Percentiles rank a stretch among this genome's conserved stretches.
Conservation (phyloP, 2,888 invertebrate genomes). For the Chelonus formosanus region DNA sequence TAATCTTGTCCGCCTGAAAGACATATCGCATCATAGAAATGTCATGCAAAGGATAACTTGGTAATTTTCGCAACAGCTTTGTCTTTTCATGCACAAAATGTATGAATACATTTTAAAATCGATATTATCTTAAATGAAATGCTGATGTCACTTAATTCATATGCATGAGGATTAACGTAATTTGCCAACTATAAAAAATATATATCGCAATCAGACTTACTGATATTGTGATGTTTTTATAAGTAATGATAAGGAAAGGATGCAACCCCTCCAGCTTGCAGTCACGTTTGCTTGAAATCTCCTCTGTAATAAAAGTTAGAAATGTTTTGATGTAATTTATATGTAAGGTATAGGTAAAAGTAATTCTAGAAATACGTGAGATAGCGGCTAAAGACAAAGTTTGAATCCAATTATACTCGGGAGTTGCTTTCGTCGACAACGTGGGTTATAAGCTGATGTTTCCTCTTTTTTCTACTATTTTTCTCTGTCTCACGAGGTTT, state of each 20-base stretch:
- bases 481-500: conserved; percentile 6
- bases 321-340: background rate
- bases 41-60: background rate
- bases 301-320: conserved; percentile 50
- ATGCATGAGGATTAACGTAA: conserved; percentile 12
- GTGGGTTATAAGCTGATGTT: conserved; percentile 8
- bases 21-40: conserved; percentile 15
- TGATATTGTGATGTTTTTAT: conserved; percentile 64
- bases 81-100: conserved; percentile 4
- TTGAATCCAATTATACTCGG: conserved; percentile 42
- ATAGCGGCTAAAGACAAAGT: conserved; percentile 36
- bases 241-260: conserved; percentile 64
- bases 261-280: conserved; percentile 64
- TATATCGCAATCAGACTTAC: conserved; percentile 48
- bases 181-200: background rate
- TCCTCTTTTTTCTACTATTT: conserved; percentile 5
- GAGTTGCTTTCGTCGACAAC: conserved; percentile 11
- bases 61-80: conserved; percentile 11
- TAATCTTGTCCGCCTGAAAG: conserved; percentile 60
- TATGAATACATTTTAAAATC: conserved; percentile 23
- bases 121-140: conserved; percentile 16
- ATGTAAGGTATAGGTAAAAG: conserved; percentile 4
- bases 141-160: conserved; percentile 20
- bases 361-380: conserved; percentile 9
- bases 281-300: conserved; percentile 54